A percentile compares a stretch with the other conserved stretches of the same genome.
Conservation (phyloP, 2,888 invertebrate genomes). For the Pyrrhia umbra region DNA sequence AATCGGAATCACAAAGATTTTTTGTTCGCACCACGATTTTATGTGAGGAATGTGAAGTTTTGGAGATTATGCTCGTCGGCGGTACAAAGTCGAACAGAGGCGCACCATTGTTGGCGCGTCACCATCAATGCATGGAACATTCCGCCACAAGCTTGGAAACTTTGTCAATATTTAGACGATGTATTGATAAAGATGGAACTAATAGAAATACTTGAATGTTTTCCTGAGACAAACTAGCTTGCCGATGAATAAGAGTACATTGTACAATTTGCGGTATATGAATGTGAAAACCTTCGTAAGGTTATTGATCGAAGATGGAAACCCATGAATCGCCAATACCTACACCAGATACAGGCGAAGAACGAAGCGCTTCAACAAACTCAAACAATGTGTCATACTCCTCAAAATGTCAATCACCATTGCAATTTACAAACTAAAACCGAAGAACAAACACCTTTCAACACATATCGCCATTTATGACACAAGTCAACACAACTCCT, state of each 20-base stretch:
- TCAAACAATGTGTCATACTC: neutral
- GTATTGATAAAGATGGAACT: slow-evolving; percentile 43
- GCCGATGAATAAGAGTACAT: no score
- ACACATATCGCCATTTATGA: slow-evolving; percentile 48
- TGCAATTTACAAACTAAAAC: neutral
- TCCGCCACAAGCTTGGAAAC: slow-evolving; percentile 49
- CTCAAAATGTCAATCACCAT: neutral
- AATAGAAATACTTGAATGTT: slow-evolving; percentile 35
- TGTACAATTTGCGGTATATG: neutral
- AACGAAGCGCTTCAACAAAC: neutral
- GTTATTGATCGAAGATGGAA: no score
- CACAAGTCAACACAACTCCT: slow-evolving; percentile 52
- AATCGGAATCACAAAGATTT: slow-evolving; percentile 60
- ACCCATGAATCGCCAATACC: no score
- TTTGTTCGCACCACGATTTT: slow-evolving; percentile 76
- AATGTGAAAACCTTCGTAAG: neutral
- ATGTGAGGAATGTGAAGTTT: slow-evolving; percentile 87
- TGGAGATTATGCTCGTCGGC: slow-evolving; percentile 78
- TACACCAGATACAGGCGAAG: neutral
- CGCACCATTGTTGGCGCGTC: slow-evolving; percentile 60
- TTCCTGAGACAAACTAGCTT: slow-evolving; percentile 17
- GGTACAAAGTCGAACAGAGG: slow-evolving; percentile 60
- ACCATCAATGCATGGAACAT: slow-evolving; percentile 51
- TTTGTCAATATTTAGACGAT: slow-evolving; percentile 59
- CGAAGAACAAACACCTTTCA: slow-evolving; percentile 26